A percentile compares a stretch with the other conserved stretches of the same genome.
phyloP scores from a whole-genome alignment of 35 echinoderm and acorn worm species.

The Lytechinus variegatus region DNA sequence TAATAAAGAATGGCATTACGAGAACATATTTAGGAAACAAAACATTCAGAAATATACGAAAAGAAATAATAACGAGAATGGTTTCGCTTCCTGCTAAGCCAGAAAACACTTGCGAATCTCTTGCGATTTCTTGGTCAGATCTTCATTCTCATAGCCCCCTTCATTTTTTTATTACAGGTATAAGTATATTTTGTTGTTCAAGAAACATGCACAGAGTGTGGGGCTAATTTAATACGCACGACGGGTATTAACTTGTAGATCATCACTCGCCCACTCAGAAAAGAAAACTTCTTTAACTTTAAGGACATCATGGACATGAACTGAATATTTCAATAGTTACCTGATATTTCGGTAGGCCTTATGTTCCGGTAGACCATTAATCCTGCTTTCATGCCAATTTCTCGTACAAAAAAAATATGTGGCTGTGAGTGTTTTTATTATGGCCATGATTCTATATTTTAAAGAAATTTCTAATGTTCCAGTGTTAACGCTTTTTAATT shows the following conservation, averaged over 20 bases:
- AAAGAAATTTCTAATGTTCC: too few species aligned
- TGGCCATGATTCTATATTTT: too few species aligned
- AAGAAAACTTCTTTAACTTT: background rate
- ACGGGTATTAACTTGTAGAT: background rate
- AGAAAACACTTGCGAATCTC: background rate
- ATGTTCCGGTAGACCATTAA: background rate
- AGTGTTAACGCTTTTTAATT: too few species aligned
- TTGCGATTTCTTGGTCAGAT: background rate
- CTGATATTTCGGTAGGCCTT: background rate
- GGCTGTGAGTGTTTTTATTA: too few species aligned
- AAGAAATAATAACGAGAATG: background rate
- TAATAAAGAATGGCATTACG: too few species aligned
- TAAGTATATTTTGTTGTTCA: background rate
- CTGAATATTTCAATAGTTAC: background rate
- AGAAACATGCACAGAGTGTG: background rate
- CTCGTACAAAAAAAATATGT: too few species aligned
- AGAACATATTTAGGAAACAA: too few species aligned
- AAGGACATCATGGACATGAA: background rate
- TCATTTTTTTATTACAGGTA: too few species aligned
- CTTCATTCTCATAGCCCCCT: background rate
- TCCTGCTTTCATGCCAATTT: background rate
- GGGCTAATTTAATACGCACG: background rate
- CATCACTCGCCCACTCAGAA: background rate
- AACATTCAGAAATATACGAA: background rate
- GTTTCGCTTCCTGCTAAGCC: background rate